phyloP scores from a whole-genome alignment of 2,797 vertebrate species.

The Zalophus californianus region DNA sequence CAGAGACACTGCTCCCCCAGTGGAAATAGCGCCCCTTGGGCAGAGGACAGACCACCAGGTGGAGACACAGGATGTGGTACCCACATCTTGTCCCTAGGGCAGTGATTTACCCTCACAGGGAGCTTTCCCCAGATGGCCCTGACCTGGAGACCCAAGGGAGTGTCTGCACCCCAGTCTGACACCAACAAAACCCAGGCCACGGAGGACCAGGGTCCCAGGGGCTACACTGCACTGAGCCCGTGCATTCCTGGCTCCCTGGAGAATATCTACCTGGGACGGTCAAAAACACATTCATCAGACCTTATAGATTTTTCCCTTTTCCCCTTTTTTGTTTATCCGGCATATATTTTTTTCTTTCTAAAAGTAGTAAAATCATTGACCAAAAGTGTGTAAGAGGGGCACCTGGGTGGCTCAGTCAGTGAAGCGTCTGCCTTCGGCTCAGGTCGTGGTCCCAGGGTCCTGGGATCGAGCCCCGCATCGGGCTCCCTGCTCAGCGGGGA shows the following conservation, averaged over 20 bases:
- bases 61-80: background rate
- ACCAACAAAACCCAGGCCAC: background rate
- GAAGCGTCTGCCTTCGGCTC: too few species aligned
- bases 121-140: background rate
- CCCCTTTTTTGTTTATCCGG: background rate
- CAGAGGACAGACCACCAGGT: background rate
- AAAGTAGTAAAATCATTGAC: background rate
- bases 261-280: background rate
- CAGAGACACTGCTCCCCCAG: background rate
- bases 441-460: too few species aligned
- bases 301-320: background rate
- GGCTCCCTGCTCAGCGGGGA: too few species aligned
- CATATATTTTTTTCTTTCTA: background rate
- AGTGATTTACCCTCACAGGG: background rate
- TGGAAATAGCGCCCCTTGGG: background rate
- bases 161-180: background rate
- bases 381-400: background rate
- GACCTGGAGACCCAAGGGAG: background rate
- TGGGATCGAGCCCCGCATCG: too few species aligned
- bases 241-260: background rate
- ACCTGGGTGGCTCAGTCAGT: too few species aligned
- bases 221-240: background rate
- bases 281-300: background rate
- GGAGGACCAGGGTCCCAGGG: background rate
- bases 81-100: background rate